Evolutionary conservation across 2,888 invertebrate species (phyloP).

Genomic region (Drosophila acutilabella): DNA sequence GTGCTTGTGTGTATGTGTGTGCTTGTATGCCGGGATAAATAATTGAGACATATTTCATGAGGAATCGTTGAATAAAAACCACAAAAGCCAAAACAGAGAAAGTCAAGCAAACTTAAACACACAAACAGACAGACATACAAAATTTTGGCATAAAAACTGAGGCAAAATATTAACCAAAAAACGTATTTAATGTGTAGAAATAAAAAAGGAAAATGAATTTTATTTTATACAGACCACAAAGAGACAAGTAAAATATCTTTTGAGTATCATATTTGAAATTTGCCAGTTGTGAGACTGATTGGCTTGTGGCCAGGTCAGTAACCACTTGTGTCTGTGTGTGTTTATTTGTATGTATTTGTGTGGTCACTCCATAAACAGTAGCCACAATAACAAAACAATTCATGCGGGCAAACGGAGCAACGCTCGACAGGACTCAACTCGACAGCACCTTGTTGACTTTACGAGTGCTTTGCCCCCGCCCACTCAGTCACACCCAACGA

Average conservation of each 20-base stretch:
- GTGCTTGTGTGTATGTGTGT: conserved; percentile 8
- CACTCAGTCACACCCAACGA: background rate
- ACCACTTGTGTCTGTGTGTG: conserved; percentile 6
- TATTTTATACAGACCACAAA: conserved; percentile 59
- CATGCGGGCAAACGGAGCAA: conserved; percentile 49
- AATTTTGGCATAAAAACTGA: conserved; percentile 9
- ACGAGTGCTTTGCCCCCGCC: conserved; percentile 41
- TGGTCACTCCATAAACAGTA: conserved; percentile 19
- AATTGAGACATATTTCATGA: conserved; percentile 71
- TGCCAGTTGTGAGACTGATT: conserved; percentile 53
- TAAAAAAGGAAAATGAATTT: conserved; percentile 54
- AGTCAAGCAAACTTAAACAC: conserved; percentile 8
- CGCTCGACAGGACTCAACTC: conserved; percentile 28
- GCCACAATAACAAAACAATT: conserved; percentile 55
- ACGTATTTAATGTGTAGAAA: conserved; percentile 1
- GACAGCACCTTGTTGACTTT: conserved; percentile 73
- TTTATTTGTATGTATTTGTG: conserved; percentile 3
- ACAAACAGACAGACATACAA: conserved; percentile 2
- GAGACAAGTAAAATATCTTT: conserved; percentile 16
- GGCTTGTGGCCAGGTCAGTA: conserved; percentile 37
- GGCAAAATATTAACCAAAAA: conserved; percentile 30
- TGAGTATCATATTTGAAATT: conserved; percentile 34
- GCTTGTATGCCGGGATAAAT: conserved; percentile 48
- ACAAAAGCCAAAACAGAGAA: conserved; percentile 32
- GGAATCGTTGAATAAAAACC: conserved; percentile 22